phyloP scores from a whole-genome alignment of 2,113 vertebrate genomes.

The Sclerurus mexicanus region DNA sequence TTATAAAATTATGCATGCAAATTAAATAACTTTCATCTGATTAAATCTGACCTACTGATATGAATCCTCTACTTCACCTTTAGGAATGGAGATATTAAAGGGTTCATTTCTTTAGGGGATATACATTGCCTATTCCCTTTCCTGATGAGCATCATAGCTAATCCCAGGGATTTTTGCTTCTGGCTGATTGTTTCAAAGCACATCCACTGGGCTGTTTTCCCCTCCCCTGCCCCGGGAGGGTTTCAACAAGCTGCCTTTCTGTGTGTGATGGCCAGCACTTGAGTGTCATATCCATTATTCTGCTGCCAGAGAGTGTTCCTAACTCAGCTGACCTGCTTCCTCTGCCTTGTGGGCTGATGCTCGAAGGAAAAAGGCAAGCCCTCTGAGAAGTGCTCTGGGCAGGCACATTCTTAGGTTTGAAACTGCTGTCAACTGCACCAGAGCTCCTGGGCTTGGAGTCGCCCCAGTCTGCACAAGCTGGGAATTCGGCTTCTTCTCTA shows the following conservation, averaged over 20 bases:
- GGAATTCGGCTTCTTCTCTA: not conserved
- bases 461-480: not conserved
- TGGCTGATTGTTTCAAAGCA: not conserved
- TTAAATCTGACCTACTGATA: not conserved
- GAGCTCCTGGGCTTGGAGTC: not conserved
- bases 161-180: not conserved
- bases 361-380: not conserved
- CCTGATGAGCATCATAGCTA: not conserved
- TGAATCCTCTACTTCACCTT: not conserved
- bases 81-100: not conserved
- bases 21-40: not conserved
- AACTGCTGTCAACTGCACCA: not conserved
- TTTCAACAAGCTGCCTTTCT: not conserved
- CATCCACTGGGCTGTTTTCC: not conserved
- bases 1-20: not conserved
- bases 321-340: not conserved
- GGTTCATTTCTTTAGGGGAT: not conserved
- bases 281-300: not conserved
- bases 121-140: not conserved
- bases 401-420: not conserved
- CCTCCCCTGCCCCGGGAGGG: not conserved
- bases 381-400: not conserved
- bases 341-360: not conserved
- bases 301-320: not conserved
- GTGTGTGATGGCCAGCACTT: not conserved